phyloP scores from a whole-genome alignment of 2,113 vertebrate species.

The Danio rerio region DNA sequence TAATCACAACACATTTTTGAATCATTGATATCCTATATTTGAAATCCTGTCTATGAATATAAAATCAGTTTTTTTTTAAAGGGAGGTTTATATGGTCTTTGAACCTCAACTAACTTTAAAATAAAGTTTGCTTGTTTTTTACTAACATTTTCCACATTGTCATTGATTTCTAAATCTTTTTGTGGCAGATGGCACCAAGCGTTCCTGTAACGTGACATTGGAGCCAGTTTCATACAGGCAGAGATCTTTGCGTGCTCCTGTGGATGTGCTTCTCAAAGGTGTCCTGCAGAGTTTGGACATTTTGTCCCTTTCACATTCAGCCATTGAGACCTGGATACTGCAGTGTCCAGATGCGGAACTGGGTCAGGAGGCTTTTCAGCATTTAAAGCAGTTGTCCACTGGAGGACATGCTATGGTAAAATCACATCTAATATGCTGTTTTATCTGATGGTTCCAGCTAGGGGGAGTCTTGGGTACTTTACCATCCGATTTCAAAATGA shows the following conservation, averaged over 20 bases:
- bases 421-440: too few species aligned
- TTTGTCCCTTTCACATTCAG: constrained; percentile 60
- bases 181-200: constrained; percentile 61
- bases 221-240: constrained; percentile 83
- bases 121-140: too few species aligned
- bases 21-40: too few species aligned
- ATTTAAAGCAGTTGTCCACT: constrained; percentile 69
- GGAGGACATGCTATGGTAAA: constrained; percentile 82
- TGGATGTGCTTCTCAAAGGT: constrained; percentile 80
- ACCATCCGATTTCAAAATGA: too few species aligned
- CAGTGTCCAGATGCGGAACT: constrained; percentile 54
- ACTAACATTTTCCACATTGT: background rate
- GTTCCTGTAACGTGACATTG: constrained; percentile 77
- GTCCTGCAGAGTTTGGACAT: constrained; percentile 73
- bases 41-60: too few species aligned
- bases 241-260: constrained; percentile 68
- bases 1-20: too few species aligned
- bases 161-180: background rate
- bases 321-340: constrained; percentile 85
- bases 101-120: too few species aligned
- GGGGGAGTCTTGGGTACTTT: too few species aligned
- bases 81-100: too few species aligned
- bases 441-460: too few species aligned
- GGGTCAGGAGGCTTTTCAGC: constrained; percentile 66
- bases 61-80: too few species aligned